These are phyloP conservation scores for Chauna torquata DNA, from an alignment of 2,113 vertebrate genomes.

Conservation along the genomic window DNA sequence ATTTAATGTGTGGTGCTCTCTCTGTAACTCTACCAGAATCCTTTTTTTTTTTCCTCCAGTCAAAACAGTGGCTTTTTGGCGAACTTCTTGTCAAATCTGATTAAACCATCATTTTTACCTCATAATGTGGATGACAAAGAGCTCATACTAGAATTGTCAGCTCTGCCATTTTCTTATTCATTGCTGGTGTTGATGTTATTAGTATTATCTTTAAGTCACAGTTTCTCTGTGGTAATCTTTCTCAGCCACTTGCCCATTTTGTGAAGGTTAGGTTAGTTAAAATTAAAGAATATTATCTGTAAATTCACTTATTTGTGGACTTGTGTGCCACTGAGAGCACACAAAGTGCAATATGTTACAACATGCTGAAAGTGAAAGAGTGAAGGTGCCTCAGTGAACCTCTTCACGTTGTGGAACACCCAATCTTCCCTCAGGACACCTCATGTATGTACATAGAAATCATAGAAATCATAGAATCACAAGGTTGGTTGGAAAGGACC, in stretches of 20 bases:
- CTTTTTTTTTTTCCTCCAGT: not conserved
- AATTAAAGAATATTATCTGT: not conserved
- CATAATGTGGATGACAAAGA: not conserved
- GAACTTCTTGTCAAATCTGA: not conserved
- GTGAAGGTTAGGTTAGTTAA: not conserved
- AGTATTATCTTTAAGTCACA: not conserved
- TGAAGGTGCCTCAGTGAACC: not conserved
- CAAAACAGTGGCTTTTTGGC: not conserved
- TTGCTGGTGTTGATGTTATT: not conserved
- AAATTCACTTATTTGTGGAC: not conserved
- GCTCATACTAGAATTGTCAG: not conserved
- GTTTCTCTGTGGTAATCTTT: not conserved
- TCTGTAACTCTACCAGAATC: not conserved
- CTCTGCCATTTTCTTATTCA: not conserved
- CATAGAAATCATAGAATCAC: too few relatives aligned
- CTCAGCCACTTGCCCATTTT: not conserved
- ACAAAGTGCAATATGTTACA: not conserved
- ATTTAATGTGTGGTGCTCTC: not conserved
- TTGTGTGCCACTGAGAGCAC: not conserved
- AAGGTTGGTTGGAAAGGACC: too few relatives aligned
- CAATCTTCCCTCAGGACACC: not conserved
- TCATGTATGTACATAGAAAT: accelerated
- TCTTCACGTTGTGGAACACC: not conserved
- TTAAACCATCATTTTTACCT: not conserved
- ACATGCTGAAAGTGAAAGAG: not conserved